Conservation (phyloP, 1,140 invertebrate species). For the Globodera ellingtonae region DNA sequence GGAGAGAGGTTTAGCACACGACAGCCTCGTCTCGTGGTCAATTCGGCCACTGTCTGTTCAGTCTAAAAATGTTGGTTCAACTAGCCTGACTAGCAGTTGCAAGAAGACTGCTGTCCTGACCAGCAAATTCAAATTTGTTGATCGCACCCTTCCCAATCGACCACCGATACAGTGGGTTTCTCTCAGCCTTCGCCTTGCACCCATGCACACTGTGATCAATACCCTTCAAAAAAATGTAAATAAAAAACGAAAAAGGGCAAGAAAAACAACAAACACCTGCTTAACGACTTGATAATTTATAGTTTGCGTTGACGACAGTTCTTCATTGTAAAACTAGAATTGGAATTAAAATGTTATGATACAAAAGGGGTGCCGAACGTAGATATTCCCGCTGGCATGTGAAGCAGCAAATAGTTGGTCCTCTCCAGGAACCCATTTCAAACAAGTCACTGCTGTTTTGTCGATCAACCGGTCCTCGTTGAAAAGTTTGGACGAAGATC, state of each 20-base stretch:
- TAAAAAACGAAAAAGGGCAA: background rate
- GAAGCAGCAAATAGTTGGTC: constrained; percentile 88
- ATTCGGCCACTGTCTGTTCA: constrained; percentile 5
- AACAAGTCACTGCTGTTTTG: constrained; percentile 92
- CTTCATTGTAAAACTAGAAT: constrained; percentile 79
- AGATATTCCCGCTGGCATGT: constrained; percentile 92
- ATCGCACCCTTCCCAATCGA: constrained; percentile 78
- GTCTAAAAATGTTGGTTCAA: constrained; percentile 7
- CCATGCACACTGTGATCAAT: constrained; percentile 90
- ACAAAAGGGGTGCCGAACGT: constrained; percentile 70
- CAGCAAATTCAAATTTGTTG: constrained; percentile 94
- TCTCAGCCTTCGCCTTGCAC: constrained; percentile 92
- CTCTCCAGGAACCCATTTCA: constrained; percentile 93
- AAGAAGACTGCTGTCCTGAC: constrained; percentile 82
- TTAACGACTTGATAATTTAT: constrained; percentile 89
- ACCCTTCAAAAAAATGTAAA: constrained; percentile 69
- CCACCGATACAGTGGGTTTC: constrained; percentile 89
- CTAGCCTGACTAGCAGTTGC: constrained; percentile 74
- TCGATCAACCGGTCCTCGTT: constrained; percentile 99
- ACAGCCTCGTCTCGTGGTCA: no score
- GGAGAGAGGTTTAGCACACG: no score
- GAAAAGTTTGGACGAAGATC: constrained; percentile 80
- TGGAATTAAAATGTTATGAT: background rate
- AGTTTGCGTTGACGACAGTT: constrained; percentile 81
- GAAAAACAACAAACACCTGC: constrained; percentile 6